These are phyloP conservation scores for Lasiommata megera DNA, from an alignment of 2,888 invertebrate species.

Conservation along the genomic window DNA sequence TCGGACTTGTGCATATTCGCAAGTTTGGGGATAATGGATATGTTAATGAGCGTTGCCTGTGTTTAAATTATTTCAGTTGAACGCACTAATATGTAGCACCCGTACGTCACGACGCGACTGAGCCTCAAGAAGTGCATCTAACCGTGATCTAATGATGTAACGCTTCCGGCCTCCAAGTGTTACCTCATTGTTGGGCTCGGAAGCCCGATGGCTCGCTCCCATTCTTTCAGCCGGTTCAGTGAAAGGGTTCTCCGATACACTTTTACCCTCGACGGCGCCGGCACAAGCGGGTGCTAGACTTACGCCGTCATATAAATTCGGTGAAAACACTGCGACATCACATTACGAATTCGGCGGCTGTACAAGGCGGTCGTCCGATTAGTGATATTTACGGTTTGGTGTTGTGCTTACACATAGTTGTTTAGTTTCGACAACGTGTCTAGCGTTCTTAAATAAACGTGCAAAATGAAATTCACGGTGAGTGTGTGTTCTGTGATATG, in stretches of 20 bases:
- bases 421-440: constrained; percentile 68
- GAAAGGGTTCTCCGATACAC: constrained; percentile 77
- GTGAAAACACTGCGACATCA: constrained; percentile 72
- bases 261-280: constrained; percentile 67
- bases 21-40: too few relatives aligned
- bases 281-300: constrained; percentile 53
- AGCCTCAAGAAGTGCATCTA: constrained; percentile 54
- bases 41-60: background rate
- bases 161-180: constrained; percentile 63
- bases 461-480: constrained; percentile 79
- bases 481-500: constrained; percentile 52
- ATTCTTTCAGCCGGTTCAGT: constrained; percentile 75
- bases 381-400: constrained; percentile 50
- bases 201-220: constrained; percentile 70
- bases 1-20: too few relatives aligned
- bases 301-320: constrained; percentile 78
- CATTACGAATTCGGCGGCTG: constrained; percentile 80
- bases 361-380: constrained; percentile 64
- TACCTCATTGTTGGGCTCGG: constrained; percentile 74
- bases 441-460: constrained; percentile 59
- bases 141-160: constrained; percentile 67
- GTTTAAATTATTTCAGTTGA: background rate
- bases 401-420: constrained; percentile 61
- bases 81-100: constrained; percentile 33
- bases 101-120: constrained; percentile 44